Conservation (phyloP, 1,140 invertebrate species). For the Gonioctena quinquepunctata region DNA sequence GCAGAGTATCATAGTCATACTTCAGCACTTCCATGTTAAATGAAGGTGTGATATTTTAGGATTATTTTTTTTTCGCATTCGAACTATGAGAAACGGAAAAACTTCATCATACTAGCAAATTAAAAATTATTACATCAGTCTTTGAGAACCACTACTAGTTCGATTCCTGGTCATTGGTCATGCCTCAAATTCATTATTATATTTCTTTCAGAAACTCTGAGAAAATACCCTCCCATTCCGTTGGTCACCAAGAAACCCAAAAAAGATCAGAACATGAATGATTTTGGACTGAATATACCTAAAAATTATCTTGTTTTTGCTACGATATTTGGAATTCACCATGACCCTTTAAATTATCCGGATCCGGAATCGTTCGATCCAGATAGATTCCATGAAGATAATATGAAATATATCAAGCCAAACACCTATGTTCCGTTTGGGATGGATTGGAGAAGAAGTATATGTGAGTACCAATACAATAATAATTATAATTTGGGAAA, state of each 20-base stretch:
- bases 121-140: too few species aligned
- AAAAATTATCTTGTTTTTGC: conserved; percentile 54
- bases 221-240: conserved; percentile 33
- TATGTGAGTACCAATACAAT: too few species aligned
- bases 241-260: conserved; percentile 16
- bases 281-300: neutral
- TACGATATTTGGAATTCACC: conserved; percentile 62
- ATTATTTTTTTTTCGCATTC: too few species aligned
- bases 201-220: conserved; percentile 31
- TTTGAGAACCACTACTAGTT: too few species aligned
- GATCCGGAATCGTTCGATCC: conserved; percentile 45
- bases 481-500: too few species aligned
- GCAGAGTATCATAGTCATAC: too few species aligned
- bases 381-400: conserved; percentile 39
- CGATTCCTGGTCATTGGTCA: too few species aligned
- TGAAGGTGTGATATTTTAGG: too few species aligned
- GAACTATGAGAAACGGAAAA: too few species aligned
- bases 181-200: too few species aligned
- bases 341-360: conserved; percentile 58
- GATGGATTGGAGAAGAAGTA: neutral
- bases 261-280: neutral
- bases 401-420: conserved; percentile 28
- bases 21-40: too few species aligned
- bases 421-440: conserved; percentile 31
- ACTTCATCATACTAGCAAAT: too few species aligned